A percentile compares a stretch with the other conserved stretches of the same genome.
Conservation (phyloP, 2,888 invertebrate species). For the Saturnia japonica region DNA sequence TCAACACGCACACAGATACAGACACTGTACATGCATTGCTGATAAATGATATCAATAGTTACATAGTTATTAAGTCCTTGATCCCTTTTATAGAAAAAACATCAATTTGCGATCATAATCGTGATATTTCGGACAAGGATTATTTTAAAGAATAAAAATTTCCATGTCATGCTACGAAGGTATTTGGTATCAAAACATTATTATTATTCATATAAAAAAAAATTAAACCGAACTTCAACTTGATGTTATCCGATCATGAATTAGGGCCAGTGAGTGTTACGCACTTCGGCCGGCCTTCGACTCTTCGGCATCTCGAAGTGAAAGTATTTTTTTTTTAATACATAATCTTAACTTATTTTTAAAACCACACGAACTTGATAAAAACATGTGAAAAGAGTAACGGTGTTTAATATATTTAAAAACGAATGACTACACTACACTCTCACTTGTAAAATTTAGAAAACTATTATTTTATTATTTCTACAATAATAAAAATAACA, state of each 20-base stretch:
- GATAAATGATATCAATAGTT: conserved; percentile 46
- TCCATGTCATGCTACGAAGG: background rate
- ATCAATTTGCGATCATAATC: conserved; percentile 17
- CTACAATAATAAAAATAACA: background rate
- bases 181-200: background rate
- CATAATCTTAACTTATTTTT: background rate
- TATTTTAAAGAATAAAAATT: background rate
- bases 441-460: background rate
- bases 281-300: background rate
- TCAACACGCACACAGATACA: conserved; percentile 35
- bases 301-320: background rate
- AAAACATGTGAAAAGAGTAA: background rate
- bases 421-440: background rate
- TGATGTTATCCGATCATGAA: background rate
- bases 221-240: background rate
- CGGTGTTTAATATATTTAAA: background rate
- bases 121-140: conserved; percentile 22
- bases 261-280: background rate
- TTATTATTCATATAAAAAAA: background rate
- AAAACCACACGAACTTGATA: background rate
- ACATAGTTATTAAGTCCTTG: conserved; percentile 40
- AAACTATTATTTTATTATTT: background rate
- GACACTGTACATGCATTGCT: conserved; percentile 34
- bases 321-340: background rate
- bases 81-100: conserved; percentile 36